Base-by-base conservation (phyloP, 2,888 invertebrate genomes). In the Trichogramma dendrolimi region DNA sequence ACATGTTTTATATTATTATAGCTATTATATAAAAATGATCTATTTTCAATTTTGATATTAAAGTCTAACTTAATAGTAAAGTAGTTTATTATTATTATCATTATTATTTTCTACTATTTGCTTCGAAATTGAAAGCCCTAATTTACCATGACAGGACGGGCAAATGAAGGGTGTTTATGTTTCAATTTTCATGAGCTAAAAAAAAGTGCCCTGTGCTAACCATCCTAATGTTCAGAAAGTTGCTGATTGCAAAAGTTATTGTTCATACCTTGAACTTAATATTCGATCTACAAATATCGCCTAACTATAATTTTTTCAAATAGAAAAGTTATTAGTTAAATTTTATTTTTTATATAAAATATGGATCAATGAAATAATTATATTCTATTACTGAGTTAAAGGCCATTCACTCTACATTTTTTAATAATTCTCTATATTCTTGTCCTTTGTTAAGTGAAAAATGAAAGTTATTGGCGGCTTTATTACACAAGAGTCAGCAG, bases 351-450 rank as follows among this genome's bases (percentile, higher is more conserved):
- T 11, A 27, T 53, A 59, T 48, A 55, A 55, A 51, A 43, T 49
- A 49, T 51, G 39, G 44, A 57, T 47, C 43, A 60, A 43, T 46
- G 10, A 40, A 44, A 52, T 58, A 63, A 55, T 7, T 42, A 61
- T 49, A 27, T 56, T 53, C 56, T 61, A 61, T 64, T 61, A 53
- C 61, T 64, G 53, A 61, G 51, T 61, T 27, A 2, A 64, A 64
- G 61, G 59, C 64, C 64, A 61, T 61, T 48, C 40, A 52, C 43
- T 42, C 27, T 27, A 27, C 3, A 27, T 27, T 27, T 27, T 27
- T 27, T 27, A 27, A 2, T 27, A 27, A 27, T 27, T 27, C 27
- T 27, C 27, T 27, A 27, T 27, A 2, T 27, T 27, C 27, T 27
- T 27, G 27, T 27, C 27, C 27, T 27, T 27, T 27, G 27, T 27